phyloP scores from a whole-genome alignment of 2,797 vertebrate species.

The Podargus strigoides region DNA sequence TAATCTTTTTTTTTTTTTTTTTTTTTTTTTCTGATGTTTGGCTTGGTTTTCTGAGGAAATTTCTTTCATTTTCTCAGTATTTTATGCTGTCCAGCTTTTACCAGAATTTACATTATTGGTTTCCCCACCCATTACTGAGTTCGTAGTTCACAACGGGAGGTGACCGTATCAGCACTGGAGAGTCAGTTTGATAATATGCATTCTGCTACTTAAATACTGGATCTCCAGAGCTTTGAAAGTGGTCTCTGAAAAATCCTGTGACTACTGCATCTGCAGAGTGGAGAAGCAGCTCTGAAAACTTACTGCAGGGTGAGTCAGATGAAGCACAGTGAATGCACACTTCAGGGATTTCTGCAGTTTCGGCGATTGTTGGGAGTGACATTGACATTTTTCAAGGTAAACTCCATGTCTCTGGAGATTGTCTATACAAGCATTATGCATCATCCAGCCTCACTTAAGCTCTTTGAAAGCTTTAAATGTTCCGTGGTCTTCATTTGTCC shows the following conservation, averaged over 20 bases:
- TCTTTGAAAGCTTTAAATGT: not conserved
- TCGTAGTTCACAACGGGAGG: not conserved
- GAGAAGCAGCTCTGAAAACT: not conserved
- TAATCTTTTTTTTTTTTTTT: too few relatives aligned
- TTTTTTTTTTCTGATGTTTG: not conserved
- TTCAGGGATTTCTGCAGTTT: not conserved
- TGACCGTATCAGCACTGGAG: not conserved
- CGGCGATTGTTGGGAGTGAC: not conserved
- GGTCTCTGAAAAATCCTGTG: not conserved
- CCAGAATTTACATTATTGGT: not conserved
- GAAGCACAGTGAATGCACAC: not conserved
- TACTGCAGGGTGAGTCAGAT: slow-evolving; percentile 13
- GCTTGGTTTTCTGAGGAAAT: not conserved
- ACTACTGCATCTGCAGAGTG: not conserved
- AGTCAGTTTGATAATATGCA: not conserved
- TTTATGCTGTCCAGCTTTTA: not conserved
- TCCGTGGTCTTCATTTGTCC: not conserved
- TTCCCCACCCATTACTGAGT: not conserved
- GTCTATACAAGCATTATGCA: not conserved
- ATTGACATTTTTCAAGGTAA: slow-evolving; percentile 7
- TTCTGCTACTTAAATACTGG: not conserved
- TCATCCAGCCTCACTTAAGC: not conserved
- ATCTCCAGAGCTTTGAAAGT: not conserved
- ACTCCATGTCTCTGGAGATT: not conserved
- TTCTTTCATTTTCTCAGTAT: not conserved